Base-by-base conservation (phyloP, 2,888 invertebrate species). In the Mythimna albipuncta region DNA sequence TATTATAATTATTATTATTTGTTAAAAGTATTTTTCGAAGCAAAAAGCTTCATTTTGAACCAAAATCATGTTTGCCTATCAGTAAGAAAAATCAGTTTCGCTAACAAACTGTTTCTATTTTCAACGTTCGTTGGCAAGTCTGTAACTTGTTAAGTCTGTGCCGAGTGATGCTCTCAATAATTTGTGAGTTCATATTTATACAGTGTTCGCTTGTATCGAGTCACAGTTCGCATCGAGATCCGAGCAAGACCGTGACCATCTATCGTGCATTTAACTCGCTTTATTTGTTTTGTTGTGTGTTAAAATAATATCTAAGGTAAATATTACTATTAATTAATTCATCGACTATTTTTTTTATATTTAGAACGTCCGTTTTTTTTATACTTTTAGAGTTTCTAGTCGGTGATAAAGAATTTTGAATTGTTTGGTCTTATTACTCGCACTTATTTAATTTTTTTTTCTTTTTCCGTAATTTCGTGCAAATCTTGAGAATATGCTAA, bases 111-210 rank as follows among this genome's bases (percentile, higher is more conserved):
- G 21, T 21, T 68, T 68, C 62, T 6, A 41, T 41, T 59, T 67
- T 50, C 0, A 71, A 57, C 68, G 61, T 10, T 26, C 10, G 10
- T 6, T 19, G 52, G 6, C 61, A 57, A 19, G 61, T 86, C 83
- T 86, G 72, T 35, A 19, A 6, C 62, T 82, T 26, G 6, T n/a
- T 9, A 69, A 69, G 58, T 81, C 82, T 86, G 38, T 78, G 65
- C 26, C 0, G 16, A 54, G 47, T 38, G 63, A 64, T 75, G 58
- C 62, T 59, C 62, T 47, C 72, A 77, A 79, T 80, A 41, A 67
- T 52, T 35, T 26, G 65, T 57, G 63, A 54, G 65, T 77, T 80
- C 59, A 84, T 89, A 90, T 90, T 90, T 90, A 90, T 83, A 87
- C 79, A 62, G 75, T 74, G 84, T 65, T 64, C 68, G 35, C 26